Conservation (phyloP, 2,113 vertebrate species). For the Aspidoscelis tigris region DNA sequence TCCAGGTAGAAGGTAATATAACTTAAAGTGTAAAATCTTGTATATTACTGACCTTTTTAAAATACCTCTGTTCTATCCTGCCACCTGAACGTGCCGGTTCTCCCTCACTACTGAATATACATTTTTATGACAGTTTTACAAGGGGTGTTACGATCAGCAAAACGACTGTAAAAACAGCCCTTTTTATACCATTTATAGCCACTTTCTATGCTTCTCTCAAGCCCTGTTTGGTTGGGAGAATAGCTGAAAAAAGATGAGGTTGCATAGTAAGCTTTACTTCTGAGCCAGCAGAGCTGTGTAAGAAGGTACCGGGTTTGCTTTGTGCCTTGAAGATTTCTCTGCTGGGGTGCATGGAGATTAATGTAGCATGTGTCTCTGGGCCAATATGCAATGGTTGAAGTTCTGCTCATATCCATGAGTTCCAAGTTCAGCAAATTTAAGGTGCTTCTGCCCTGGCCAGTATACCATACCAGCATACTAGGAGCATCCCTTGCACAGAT, state of each 20-base stretch:
- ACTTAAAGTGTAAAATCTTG: constrained; percentile 64
- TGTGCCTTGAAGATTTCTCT: neutral
- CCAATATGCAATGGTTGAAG: no score
- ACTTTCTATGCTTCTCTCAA: neutral
- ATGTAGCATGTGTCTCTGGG: no score
- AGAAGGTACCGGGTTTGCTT: neutral
- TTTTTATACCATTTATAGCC: constrained; percentile 6
- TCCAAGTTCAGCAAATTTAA: no score
- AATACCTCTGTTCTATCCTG: constrained; percentile 54
- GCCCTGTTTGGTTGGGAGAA: constrained; percentile 28
- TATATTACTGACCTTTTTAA: constrained; percentile 66
- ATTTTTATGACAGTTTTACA: constrained; percentile 56
- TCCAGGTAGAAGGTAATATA: constrained; percentile 34
- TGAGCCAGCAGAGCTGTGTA: neutral
- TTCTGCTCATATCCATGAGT: no score
- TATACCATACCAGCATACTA: no score
- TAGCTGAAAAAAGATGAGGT: neutral
- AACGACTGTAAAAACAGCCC: constrained; percentile 27
- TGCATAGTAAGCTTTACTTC: neutral
- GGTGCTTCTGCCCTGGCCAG: no score
- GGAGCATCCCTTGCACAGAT: no score
- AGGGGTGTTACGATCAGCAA: constrained; percentile 28
- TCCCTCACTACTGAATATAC: neutral
- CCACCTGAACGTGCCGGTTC: constrained; percentile 35
- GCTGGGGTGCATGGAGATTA: neutral